Evolutionary conservation across 2,888 invertebrate species (phyloP), one percentile per base, ranked within the genome.

Genomic region (Axea sp.): DNA sequence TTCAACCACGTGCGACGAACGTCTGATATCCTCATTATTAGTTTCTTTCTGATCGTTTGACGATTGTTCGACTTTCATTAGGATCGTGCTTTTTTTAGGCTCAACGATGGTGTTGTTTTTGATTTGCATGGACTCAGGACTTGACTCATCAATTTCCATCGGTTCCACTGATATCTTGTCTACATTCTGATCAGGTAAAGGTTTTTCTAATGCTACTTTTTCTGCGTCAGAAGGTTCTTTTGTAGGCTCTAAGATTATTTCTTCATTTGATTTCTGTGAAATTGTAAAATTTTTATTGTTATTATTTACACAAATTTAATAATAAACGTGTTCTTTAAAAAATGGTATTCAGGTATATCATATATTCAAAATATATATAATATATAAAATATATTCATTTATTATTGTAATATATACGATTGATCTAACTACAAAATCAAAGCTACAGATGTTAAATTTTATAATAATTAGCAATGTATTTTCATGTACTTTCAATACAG

Each of bases 31-130:
- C 1, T 31, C 24, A 3, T 39, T 41, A n/a, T 2, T 1, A 1
- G 59, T 28, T n/a, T 76, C 73, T 30, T 74, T 65, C 7, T 60
- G 69, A 4, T 75, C 73, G 2, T 8, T 45, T 0, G 55, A 30
- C 3, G 73, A 64, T 30, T 60, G 62, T 8, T 82, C 82, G 1
- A 73, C 64, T 5, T 68, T 60, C 24, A 76, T 74, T 33, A 31
- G 12, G 3, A 15, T 28, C 4, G 37, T 14, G 11, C 11, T 45
- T 22, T 73, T 65, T 35, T 77, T 75, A 8, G 47, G 39, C 22
- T 80, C 77, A 2, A 76, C 41, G 2, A 60, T 9, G 0, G 14
- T 9, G 7, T 5, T 67, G n/a, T 77, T 75, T 65, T 28, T 74
- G 59, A 76, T 41, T 28, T 80, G 55, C 73, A 57, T 49, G 9